These are phyloP conservation scores for Lasioglossum lativentre DNA, from an alignment of 2,888 invertebrate species.

Conservation along the genomic window DNA sequence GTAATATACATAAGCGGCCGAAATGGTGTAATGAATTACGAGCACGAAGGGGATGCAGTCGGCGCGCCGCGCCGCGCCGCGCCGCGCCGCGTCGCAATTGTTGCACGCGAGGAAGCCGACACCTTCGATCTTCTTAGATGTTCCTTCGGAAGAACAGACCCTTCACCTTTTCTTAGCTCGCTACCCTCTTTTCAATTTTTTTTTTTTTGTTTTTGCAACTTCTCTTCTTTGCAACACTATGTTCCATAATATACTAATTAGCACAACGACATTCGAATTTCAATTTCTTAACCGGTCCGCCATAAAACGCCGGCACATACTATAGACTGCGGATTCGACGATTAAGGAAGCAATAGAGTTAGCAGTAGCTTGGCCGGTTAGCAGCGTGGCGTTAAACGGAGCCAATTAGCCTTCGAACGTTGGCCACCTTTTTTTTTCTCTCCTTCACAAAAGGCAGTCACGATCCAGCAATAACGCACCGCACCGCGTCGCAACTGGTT, in stretches of 20 bases:
- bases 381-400: neutral
- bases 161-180: neutral
- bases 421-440: neutral
- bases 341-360: conserved; percentile 1
- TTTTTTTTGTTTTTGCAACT: neutral
- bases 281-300: no score
- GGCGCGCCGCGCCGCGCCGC: neutral
- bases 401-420: conserved; percentile 5
- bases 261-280: no score
- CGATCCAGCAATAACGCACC: neutral
- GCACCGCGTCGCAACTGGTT: neutral
- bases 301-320: neutral
- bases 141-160: neutral
- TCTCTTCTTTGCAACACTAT: no score
- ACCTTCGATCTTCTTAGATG: neutral
- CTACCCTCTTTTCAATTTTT: neutral
- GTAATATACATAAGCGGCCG: conserved; percentile 37
- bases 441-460: neutral
- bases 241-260: no score
- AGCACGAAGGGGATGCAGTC: conserved; percentile 12
- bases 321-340: neutral
- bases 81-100: neutral
- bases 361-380: neutral
- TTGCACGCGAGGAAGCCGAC: conserved; percentile 6
- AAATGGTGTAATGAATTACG: conserved; percentile 52